A percentile compares a stretch with the other conserved stretches of the same genome.
Conservation (phyloP, 2,113 vertebrate genomes). For the Chloropsis cyanopogon region DNA sequence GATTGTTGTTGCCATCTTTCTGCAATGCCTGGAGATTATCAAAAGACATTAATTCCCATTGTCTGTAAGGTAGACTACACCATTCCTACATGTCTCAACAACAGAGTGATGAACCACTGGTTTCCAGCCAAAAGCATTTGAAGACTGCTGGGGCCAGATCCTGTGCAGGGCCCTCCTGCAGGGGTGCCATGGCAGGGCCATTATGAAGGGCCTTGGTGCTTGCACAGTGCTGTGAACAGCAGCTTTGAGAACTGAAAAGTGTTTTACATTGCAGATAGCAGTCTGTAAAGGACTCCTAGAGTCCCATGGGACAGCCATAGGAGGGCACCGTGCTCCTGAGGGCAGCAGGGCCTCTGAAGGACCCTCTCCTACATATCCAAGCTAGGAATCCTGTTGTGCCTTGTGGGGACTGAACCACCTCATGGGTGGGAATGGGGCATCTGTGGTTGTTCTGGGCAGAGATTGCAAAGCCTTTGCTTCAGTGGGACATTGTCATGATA, state of each 20-base stretch:
- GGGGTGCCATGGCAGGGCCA: not conserved
- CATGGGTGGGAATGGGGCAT: accelerated
- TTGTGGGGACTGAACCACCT: not conserved
- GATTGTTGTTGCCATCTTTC: not conserved
- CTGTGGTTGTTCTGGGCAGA: not conserved
- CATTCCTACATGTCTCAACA: not conserved
- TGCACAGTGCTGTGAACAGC: accelerated
- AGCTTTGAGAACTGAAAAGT: not conserved
- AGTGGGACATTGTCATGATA: not conserved
- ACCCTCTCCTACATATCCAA: not conserved
- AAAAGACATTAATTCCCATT: not conserved
- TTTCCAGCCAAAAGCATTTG: not conserved
- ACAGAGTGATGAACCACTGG: not conserved
- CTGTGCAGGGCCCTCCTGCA: not conserved
- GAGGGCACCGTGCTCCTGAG: not conserved
- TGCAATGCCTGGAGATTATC: not conserved
- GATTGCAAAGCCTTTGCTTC: not conserved
- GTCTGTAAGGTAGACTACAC: not conserved
- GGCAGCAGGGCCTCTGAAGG: not conserved
- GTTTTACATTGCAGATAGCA: not conserved
- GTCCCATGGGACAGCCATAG: not conserved
- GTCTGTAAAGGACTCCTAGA: not conserved
- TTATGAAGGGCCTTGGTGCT: not conserved
- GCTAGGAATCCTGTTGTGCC: not conserved
- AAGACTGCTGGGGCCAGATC: not conserved